Percentiles rank a stretch among this genome's conserved stretches.
Evolutionary conservation across 2,797 vertebrate genomes (phyloP).

Genomic region (Anomalospiza imberbis): DNA sequence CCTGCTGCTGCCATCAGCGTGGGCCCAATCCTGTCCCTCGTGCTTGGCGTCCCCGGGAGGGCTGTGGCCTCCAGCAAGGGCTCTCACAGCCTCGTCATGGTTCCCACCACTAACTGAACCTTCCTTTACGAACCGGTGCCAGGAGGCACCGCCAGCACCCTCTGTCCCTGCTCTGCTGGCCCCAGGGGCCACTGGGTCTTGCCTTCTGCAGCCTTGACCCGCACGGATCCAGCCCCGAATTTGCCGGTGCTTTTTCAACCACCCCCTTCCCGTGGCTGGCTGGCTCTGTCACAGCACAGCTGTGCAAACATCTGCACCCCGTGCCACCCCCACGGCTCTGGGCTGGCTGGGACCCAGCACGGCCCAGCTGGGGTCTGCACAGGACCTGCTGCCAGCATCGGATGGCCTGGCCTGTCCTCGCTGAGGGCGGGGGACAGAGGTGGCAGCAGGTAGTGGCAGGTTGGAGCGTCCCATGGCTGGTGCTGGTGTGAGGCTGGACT

Average conservation of each 20-base stretch:
- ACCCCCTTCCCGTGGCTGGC: not conserved
- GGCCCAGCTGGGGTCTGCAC: rapidly evolving
- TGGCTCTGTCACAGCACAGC: not conserved
- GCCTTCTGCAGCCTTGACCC: not conserved
- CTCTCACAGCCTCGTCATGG: not conserved
- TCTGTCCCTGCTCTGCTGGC: not conserved
- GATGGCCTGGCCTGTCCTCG: rapidly evolving
- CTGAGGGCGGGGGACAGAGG: not conserved
- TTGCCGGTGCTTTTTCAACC: not conserved
- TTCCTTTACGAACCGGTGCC: not conserved
- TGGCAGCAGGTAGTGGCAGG: not conserved
- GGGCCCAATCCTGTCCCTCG: rapidly evolving
- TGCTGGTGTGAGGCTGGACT: not conserved
- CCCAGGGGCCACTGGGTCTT: not conserved
- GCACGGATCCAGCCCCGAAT: not conserved
- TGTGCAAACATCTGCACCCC: slow-evolving; percentile 7
- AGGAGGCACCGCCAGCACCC: not conserved
- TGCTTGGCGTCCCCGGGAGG: not conserved
- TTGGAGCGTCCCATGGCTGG: rapidly evolving
- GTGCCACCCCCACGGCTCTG: not conserved
- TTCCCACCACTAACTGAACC: not conserved
- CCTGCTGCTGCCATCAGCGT: not conserved
- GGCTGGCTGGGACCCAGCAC: not conserved
- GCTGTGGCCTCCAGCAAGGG: not conserved
- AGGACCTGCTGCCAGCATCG: rapidly evolving